Evolutionary conservation across 2,888 invertebrate genomes (phyloP).

Genomic region (Andrena hattorfiana): DNA sequence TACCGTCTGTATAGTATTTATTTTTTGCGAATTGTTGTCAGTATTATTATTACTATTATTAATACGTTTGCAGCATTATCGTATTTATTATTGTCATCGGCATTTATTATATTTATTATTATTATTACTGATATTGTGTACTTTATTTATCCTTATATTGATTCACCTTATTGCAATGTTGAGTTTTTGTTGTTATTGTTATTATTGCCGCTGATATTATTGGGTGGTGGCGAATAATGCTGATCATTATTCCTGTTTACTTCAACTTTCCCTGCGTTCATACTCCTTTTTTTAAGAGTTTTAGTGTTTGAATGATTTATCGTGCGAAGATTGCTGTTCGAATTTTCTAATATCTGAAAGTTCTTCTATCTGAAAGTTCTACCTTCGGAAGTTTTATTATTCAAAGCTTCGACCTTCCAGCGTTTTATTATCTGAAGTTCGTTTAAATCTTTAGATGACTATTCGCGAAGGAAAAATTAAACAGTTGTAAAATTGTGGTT

Average conservation of each 20-base stretch:
- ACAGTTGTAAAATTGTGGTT: too few species aligned
- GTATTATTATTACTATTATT: conserved; percentile 65
- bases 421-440: too few species aligned
- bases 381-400: too few species aligned
- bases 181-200: conserved; percentile 42
- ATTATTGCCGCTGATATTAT: conserved; percentile 56
- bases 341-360: too few species aligned
- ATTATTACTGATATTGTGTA: conserved; percentile 53
- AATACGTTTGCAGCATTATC: conserved; percentile 34
- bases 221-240: conserved; percentile 5
- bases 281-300: too few species aligned
- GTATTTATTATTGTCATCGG: conserved; percentile 61
- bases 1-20: conserved; percentile 38
- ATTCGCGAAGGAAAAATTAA: too few species aligned
- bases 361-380: too few species aligned
- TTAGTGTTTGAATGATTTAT: too few species aligned
- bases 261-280: background rate
- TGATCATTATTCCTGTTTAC: conserved; percentile 54
- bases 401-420: too few species aligned
- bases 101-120: conserved; percentile 60
- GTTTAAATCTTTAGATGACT: too few species aligned
- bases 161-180: conserved; percentile 44
- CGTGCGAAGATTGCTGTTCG: too few species aligned
- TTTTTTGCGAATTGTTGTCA: conserved; percentile 62
- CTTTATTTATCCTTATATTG: conserved; percentile 62